Evolutionary conservation across 1,140 invertebrate genomes (phyloP), one percentile per base, ranked within the genome.

Genomic region (Drosophila mauritiana): DNA sequence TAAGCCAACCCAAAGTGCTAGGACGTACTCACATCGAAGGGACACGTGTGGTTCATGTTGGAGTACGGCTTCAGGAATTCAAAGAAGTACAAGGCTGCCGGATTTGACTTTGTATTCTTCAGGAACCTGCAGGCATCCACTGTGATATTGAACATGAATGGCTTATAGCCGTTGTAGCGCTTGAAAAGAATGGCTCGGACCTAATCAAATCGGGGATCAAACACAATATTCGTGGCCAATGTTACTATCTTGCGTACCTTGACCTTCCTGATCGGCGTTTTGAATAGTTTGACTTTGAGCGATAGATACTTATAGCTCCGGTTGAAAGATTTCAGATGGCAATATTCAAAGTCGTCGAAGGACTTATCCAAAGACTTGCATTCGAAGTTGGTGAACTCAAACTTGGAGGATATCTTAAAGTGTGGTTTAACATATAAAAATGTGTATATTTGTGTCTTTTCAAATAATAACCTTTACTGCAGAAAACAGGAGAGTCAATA

Each of bases 251-350:
- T 17, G 15, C 8, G 2, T 17, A 42, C 40, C 40, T 42, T 42
- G 6, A 42, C 15, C 10, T 42, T 42, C 0, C 2, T 17, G 15
- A 42, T 17, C 15, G 40, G 40, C 2, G 34, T 65, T 27, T 65
- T 22, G n/a, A 65, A 46, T 15, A 65, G 37, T 5, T 65, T 65
- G 0, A 46, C 54, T n/a, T 58, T 65, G 3, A 39, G 0, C 12
- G 54, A 52, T 15, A 52, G 5, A 17, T 42, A 64, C 17, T 42
- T 42, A 15, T 42, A 42, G 15, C n/a, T 42, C 15, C 40, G 6
- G 3, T 42, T 42, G 2, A 17, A 40, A 11, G 27, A 27, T n/a
- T 36, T 43, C 3, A 63, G 4, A 25, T 53, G 53, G 10, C 27
- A 43, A 54, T 63, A 54, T 7, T 52, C 49, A 13, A 62, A 53